These are phyloP conservation scores for Caenorhabditis angaria DNA, from an alignment of 2,888 invertebrate species.

Conservation along the genomic window DNA sequence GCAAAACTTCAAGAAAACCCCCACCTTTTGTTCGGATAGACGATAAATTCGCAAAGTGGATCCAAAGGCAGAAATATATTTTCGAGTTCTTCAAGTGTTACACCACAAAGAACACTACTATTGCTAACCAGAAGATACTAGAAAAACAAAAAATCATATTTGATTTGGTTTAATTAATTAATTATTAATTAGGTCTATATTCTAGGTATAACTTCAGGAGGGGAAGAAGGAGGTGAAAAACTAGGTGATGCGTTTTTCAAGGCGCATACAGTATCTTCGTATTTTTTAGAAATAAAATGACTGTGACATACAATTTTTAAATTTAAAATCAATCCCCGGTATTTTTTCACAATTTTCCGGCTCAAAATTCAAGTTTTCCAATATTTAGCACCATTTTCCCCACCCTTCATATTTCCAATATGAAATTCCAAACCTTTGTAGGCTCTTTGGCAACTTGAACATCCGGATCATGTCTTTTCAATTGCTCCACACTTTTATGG, in stretches of 20 bases:
- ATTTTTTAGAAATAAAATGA: too few relatives aligned
- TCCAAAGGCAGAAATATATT: conserved; percentile 51
- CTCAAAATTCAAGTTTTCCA: not conserved
- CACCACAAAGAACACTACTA: conserved; percentile 61
- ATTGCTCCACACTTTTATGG: conserved; percentile 51
- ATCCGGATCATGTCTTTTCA: conserved; percentile 56
- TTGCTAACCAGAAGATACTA: conserved; percentile 61
- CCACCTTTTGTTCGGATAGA: conserved; percentile 57
- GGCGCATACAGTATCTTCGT: too few relatives aligned
- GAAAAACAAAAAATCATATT: conserved; percentile 11
- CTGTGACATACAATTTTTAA: too few relatives aligned
- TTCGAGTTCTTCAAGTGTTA: conserved; percentile 58
- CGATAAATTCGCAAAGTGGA: conserved; percentile 41
- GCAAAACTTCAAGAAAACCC: not conserved
- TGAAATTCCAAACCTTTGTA: conserved; percentile 37
- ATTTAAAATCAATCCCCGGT: too few relatives aligned
- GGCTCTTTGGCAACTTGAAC: conserved; percentile 48
- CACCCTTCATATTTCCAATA: not conserved
- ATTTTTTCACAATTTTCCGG: too few relatives aligned
- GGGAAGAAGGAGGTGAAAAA: too few relatives aligned
- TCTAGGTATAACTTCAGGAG: too few relatives aligned
- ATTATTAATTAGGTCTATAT: too few relatives aligned
- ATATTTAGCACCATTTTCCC: not conserved
- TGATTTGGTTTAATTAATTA: too few relatives aligned
- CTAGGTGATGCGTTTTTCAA: too few relatives aligned